phyloP scores from a whole-genome alignment of 2,888 invertebrate genomes.

The Thelaira solivaga region DNA sequence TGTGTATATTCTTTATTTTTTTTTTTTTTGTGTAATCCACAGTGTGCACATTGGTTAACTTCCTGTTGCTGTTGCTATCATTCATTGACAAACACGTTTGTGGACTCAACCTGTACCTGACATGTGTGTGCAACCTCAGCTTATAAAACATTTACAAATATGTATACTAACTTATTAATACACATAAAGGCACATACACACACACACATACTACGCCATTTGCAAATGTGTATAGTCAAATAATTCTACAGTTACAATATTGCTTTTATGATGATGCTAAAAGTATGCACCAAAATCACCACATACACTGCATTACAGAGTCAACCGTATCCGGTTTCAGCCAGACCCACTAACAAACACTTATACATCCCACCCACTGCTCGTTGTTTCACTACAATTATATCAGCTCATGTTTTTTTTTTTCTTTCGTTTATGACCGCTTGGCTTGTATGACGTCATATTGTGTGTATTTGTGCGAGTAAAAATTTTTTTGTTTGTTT shows the following conservation, averaged over 20 bases:
- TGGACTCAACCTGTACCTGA: constrained; percentile 49
- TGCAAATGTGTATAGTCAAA: neutral
- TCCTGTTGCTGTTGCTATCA: constrained; percentile 53
- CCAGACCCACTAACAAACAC: constrained; percentile 16
- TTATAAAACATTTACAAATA: constrained; percentile 19
- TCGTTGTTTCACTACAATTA: neutral
- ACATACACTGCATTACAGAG: constrained; percentile 49
- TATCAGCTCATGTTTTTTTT: neutral
- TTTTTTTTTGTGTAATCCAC: constrained; percentile 13
- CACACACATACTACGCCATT: constrained; percentile 9
- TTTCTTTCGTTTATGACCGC: neutral
- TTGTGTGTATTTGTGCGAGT: constrained; percentile 8
- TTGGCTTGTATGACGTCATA: constrained; percentile 40
- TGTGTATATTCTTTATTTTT: neutral
- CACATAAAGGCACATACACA: neutral
- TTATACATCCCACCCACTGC: too few species aligned
- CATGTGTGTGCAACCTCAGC: constrained; percentile 52
- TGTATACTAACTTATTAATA: neutral
- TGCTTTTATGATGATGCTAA: constrained; percentile 27
- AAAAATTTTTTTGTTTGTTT: constrained; percentile 21
- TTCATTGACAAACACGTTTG: constrained; percentile 48
- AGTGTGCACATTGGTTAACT: constrained; percentile 32
- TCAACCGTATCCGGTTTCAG: constrained; percentile 54
- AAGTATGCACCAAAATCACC: constrained; percentile 36
- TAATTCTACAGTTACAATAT: constrained; percentile 36